Conservation (phyloP, 2,797 vertebrate species). For the Acomys russatus region DNA sequence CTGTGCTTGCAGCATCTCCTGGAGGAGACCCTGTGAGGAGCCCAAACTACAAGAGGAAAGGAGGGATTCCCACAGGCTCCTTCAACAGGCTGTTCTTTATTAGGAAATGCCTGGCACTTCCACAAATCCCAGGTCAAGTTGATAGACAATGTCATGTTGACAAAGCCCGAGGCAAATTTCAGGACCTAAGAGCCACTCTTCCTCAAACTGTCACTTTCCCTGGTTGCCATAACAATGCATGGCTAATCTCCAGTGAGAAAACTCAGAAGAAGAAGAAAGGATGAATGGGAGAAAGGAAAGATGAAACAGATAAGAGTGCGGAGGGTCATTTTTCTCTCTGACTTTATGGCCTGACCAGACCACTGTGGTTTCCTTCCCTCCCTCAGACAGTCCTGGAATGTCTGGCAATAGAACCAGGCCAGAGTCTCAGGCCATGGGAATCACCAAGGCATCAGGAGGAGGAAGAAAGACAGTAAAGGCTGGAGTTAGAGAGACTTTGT, state of each 20-base stretch:
- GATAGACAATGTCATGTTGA: conserved; percentile 55
- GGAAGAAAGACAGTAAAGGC: conserved; percentile 41
- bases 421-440: conserved; percentile 65
- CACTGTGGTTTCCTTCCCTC: not conserved
- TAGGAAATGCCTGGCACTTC: conserved; percentile 5
- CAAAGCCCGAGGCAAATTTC: conserved; percentile 68
- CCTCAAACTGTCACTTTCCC: conserved; percentile 90
- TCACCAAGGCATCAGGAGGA: conserved; percentile 31
- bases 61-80: not conserved
- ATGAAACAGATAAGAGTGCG: conserved; percentile 62
- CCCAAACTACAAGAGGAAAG: not conserved
- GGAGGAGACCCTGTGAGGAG: not conserved
- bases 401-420: conserved; percentile 87
- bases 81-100: not conserved
- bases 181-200: conserved; percentile 84
- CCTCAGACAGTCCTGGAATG: conserved; percentile 77
- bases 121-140: conserved; percentile 39
- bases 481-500: conserved; percentile 79
- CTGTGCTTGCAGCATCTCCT: not conserved
- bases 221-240: conserved; percentile 86
- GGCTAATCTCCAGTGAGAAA: conserved; percentile 86
- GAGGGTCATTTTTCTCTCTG: conserved; percentile 73
- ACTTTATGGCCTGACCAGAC: conserved; percentile 83
- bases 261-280: conserved; percentile 76
- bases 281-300: conserved; percentile 79